Conservation (phyloP, 1,140 invertebrate species). For the Centruroides sculpturatus region DNA sequence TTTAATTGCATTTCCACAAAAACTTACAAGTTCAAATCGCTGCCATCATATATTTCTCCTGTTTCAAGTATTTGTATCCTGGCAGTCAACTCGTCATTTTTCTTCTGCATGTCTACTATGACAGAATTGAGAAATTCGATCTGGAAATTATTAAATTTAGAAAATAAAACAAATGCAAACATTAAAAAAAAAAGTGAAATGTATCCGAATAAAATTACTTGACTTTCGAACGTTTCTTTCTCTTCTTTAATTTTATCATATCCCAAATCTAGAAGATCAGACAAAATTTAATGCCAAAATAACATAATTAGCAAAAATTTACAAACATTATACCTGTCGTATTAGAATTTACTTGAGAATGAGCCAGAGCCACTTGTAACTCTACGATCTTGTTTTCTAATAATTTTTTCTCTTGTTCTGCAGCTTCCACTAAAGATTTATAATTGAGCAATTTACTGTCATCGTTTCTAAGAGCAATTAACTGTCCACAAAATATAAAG, state of each 20-base stretch:
- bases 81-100: slow-evolving; percentile 67
- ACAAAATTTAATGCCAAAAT: not conserved
- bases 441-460: not conserved
- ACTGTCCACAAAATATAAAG: not conserved
- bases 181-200: no score
- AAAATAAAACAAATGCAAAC: no score
- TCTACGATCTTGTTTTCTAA: slow-evolving; percentile 16
- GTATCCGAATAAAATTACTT: not conserved
- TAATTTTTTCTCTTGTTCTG: slow-evolving; percentile 17
- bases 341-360: not conserved
- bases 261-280: slow-evolving; percentile 16
- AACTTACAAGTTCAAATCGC: slow-evolving; percentile 14
- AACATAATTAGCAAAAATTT: no score
- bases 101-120: slow-evolving; percentile 86
- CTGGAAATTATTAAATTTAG: slow-evolving; percentile 32
- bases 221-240: slow-evolving; percentile 17
- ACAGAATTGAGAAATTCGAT: slow-evolving; percentile 89
- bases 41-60: slow-evolving; percentile 6
- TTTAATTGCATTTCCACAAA: not conserved
- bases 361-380: slow-evolving; percentile 14
- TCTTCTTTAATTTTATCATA: slow-evolving; percentile 22
- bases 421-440: not conserved
- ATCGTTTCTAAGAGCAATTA: not conserved
- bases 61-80: slow-evolving; percentile 51
- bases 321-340: not conserved